Evolutionary conservation across 2,113 vertebrate species (phyloP).

Genomic region (Pseudopipra pipra): DNA sequence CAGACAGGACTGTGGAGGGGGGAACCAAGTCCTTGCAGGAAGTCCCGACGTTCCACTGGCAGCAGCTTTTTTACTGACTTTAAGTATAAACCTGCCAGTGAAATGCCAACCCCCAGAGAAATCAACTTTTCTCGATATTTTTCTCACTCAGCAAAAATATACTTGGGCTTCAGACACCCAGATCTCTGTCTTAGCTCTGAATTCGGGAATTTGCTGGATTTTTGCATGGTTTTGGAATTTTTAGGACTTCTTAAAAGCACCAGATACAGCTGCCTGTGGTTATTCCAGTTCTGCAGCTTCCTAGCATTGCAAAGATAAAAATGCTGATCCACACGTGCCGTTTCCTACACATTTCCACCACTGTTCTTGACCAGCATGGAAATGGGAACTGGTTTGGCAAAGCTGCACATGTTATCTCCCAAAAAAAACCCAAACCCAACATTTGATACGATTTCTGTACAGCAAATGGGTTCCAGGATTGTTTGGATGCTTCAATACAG

Average conservation of each 20-base stretch:
- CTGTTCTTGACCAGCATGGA: background rate
- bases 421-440: background rate
- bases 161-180: background rate
- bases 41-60: background rate
- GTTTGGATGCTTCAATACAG: background rate
- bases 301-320: too few species aligned
- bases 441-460: background rate
- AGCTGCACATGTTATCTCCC: background rate
- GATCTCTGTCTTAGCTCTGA: background rate
- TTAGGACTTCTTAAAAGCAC: background rate
- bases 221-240: background rate
- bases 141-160: background rate
- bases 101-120: slow-evolving; percentile 18
- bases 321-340: background rate
- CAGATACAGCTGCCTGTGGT: background rate
- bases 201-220: background rate
- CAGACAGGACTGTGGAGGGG: slow-evolving; percentile 44
- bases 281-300: background rate
- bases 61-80: background rate
- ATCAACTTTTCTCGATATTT: background rate
- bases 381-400: background rate
- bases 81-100: background rate
- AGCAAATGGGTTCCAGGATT: too few species aligned
- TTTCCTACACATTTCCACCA: background rate
- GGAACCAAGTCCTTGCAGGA: slow-evolving; percentile 2